Conservation (phyloP, 2,888 invertebrate genomes). For the Drosophila macrospina region DNA sequence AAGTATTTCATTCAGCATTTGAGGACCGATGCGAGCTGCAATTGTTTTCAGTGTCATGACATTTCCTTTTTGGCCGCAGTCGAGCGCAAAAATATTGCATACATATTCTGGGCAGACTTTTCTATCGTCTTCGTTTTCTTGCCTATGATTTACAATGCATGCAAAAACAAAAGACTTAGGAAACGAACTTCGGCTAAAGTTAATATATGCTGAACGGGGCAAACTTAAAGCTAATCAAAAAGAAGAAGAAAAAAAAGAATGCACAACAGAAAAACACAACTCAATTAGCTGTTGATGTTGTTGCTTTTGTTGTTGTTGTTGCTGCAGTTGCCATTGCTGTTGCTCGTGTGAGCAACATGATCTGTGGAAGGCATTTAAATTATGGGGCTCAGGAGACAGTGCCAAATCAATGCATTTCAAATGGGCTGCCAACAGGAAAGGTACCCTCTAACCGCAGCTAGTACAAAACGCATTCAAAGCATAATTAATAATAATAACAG, state of each 20-base stretch:
- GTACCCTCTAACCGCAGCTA: slow-evolving; percentile 4
- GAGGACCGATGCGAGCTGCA: slow-evolving; percentile 37
- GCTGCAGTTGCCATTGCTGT: slow-evolving; percentile 2
- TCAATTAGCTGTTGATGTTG: slow-evolving; percentile 60
- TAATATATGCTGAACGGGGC: slow-evolving; percentile 17
- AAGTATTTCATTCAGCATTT: slow-evolving; percentile 36
- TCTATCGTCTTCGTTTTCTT: slow-evolving; percentile 5
- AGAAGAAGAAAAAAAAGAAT: slow-evolving; percentile 4
- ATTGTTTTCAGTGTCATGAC: slow-evolving; percentile 80
- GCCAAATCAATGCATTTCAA: slow-evolving; percentile 62
- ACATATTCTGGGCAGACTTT: slow-evolving; percentile 51
- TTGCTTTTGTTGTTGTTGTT: slow-evolving; percentile 13
- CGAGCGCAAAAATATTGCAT: slow-evolving; percentile 69
- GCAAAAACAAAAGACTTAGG: slow-evolving; percentile 75
- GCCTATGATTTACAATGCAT: slow-evolving; percentile 75
- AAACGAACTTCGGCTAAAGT: slow-evolving; percentile 67
- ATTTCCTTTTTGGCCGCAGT: slow-evolving; percentile 70
- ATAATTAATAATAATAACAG: slow-evolving; percentile 83
- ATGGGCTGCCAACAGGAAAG: slow-evolving; percentile 52
- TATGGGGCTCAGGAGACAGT: slow-evolving; percentile 13
- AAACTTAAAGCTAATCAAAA: slow-evolving; percentile 12
- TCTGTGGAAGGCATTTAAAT: slow-evolving; percentile 31
- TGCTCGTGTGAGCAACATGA: slow-evolving; percentile 27
- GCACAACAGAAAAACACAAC: slow-evolving; percentile 64
- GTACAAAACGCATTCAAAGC: slow-evolving; percentile 65